A percentile compares a stretch with the other conserved stretches of the same genome.
Evolutionary conservation across 1,140 invertebrate genomes (phyloP).

Genomic region (Chironomus striatipennis): DNA sequence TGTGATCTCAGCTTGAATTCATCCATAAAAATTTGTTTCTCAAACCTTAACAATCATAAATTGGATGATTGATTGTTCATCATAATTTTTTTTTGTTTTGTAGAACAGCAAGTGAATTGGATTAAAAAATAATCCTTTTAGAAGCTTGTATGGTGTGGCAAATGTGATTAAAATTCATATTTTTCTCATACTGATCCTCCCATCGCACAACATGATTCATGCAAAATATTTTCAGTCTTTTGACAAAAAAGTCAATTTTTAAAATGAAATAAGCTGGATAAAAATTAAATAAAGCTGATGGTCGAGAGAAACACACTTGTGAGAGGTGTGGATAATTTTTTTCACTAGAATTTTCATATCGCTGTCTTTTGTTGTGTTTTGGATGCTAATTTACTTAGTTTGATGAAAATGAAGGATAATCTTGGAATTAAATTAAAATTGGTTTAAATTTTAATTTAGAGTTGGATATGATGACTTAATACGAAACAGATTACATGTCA

Average conservation of each 20-base stretch:
- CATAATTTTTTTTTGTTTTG: background rate
- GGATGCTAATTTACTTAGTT: too few species aligned
- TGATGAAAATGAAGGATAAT: too few species aligned
- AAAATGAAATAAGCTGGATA: constrained; percentile 8
- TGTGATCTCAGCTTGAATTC: background rate
- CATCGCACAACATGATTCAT: background rate
- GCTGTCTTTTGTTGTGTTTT: too few species aligned
- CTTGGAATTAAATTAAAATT: too few species aligned
- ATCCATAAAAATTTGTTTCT: constrained; percentile 16
- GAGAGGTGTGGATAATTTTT: background rate
- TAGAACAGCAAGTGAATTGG: background rate
- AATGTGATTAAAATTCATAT: background rate
- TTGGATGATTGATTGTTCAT: constrained; percentile 12
- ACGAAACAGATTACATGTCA: too few species aligned
- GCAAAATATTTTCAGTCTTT: constrained; percentile 9
- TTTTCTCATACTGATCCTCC: too few species aligned
- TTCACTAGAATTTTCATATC: background rate
- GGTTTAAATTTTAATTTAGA: too few species aligned
- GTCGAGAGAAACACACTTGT: background rate
- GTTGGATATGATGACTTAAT: too few species aligned
- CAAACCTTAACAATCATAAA: background rate
- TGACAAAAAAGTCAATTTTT: background rate
- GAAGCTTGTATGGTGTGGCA: background rate
- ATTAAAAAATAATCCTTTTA: constrained; percentile 7
- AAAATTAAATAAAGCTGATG: constrained; percentile 3